Base-by-base conservation (phyloP, 2,113 vertebrate genomes). In the Gnathonemus echidnorhynchus region DNA sequence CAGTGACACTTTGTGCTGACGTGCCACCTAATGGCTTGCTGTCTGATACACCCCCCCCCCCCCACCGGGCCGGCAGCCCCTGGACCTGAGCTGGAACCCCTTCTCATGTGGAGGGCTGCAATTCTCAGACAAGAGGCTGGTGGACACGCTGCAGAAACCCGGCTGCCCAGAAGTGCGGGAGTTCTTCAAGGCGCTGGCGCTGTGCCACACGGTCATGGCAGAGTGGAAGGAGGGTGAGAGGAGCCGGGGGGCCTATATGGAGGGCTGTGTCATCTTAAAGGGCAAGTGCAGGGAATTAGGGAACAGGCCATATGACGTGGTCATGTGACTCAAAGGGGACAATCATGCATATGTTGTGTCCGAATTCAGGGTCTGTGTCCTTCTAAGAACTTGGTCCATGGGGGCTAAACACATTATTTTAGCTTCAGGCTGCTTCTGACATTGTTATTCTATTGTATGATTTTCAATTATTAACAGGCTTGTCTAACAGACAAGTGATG, bases 181-280 rank as follows among this genome's bases (percentile, higher is more conserved):
- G 92, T 99, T 99, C 94, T 94, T 98, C 94, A 95, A 95, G 0
- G 94, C 97, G 5, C 93, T 99, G 91, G 96, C 97, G 31, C 89
- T 99, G 45, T 99, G 98, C 92, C 98, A 99, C 94, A 99, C 98
- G 0, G 97, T 99, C 89, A 98, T 98, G 97, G 96, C 95, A 7
- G 96, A 97, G 56, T 96, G 96, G 93, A 95, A 94, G 39, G 92
- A 96, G 0, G 93, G 98, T 98, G 88, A 91, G 92, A 88, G 39
- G n/a, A 0, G 35, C 31, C 0, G 19, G 90, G 11, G 48, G 46
- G 21, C 46, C 46, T 49, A 27, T 13, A 45, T 31, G 39, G 3
- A 17, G 42, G n/a, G 39, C 35, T 15, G 9, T 56, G 70, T 39
- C 70, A 77, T 39, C 70, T 77, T 77, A 39, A 35, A 35, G 70